Percentiles rank a stretch among this genome's conserved stretches.
These are phyloP conservation scores for Castor canadensis DNA, from an alignment of 2,113 vertebrate genomes.

Conservation along the genomic window DNA sequence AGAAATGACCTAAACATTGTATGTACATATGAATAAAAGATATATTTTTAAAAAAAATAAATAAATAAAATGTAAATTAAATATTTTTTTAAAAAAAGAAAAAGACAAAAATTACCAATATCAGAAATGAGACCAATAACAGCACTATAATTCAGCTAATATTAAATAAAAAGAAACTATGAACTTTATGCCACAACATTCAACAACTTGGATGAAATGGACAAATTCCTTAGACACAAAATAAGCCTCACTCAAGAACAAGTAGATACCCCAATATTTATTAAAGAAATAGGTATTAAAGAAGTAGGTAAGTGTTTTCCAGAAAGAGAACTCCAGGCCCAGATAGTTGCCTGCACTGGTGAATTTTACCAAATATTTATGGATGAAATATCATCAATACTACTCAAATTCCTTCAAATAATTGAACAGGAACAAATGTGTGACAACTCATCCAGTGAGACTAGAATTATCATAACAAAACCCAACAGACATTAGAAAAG, in stretches of 20 bases:
- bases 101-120: not conserved
- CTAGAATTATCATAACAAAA: not conserved
- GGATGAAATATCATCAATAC: not conserved
- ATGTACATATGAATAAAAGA: no score
- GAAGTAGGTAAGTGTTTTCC: not conserved
- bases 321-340: not conserved
- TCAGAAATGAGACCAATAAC: not conserved
- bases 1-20: no score
- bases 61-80: no score
- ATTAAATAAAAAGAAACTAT: not conserved
- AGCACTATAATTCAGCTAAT: not conserved
- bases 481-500: not conserved
- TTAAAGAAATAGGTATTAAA: not conserved
- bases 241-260: not conserved
- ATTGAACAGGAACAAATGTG: not conserved
- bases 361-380: not conserved
- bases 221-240: not conserved
- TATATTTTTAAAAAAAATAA: no score
- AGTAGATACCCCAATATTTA: not conserved
- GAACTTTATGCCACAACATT: not conserved
- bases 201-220: not conserved
- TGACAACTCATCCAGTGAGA: not conserved
- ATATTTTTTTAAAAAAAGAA: no score
- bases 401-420: not conserved
- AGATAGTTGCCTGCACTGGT: not conserved